Evolutionary conservation across 2,113 vertebrate species (phyloP), one percentile per base, ranked within the genome.

Genomic region (Bothrops jararaca): DNA sequence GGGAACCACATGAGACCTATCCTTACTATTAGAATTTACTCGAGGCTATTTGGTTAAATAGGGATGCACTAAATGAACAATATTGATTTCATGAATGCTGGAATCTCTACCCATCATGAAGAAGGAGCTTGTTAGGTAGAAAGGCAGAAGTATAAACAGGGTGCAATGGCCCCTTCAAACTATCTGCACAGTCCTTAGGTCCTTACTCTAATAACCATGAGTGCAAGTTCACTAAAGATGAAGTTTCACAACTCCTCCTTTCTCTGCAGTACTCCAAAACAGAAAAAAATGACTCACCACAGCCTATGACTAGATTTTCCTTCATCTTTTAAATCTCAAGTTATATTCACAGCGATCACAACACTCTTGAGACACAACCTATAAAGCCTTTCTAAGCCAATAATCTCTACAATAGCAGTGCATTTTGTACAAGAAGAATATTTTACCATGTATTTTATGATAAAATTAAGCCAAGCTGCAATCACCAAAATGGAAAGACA

Each of bases 361-460:
- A 91, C 93, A 96, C 53, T 95, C 69, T n/a, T 80, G 69, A 80
- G 7, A 39, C 20, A 2, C 20, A 39, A 95, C 95, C 91, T 92
- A 94, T 74, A 94, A 94, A 95, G 94, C 26, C 56, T 89, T 89
- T 95, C 24, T 92, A 95, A 94, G 92, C 48, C 69, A 93, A 95
- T 94, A 94, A 92, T 39, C 80, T 93, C 92, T 91, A 80, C 58
- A 96, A 89, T 91, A 95, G 93, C 60, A 0, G 0, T 88, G 91
- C 95, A 95, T 90, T 96, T 96, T 96, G 96, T 93, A 85, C 91
- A 90, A 89, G 91, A 93, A 53, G 1, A 0, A 45, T 89, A 96
- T 93, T 96, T 95, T 93, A 91, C 93, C 95, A 93, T 96, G 96
- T 94, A 96, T 95, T 96, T 91, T 96, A 95, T 95, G 92, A 94